These are phyloP conservation scores for Pteria penguin DNA, from an alignment of 2,888 invertebrate genomes.

Conservation along the genomic window DNA sequence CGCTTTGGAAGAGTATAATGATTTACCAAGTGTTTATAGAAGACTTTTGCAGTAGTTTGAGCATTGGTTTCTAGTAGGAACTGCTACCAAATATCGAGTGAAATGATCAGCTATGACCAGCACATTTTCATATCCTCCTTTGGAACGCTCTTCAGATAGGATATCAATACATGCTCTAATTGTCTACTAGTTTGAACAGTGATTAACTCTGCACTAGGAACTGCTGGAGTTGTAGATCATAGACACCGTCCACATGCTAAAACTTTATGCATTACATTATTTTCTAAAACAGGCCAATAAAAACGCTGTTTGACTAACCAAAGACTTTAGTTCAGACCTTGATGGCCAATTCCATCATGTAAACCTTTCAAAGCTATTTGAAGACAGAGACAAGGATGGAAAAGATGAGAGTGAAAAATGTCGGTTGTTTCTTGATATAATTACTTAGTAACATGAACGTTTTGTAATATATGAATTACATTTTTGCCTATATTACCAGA, in stretches of 20 bases:
- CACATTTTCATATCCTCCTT: too few relatives aligned
- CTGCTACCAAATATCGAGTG: slow-evolving; percentile 16
- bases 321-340: slow-evolving; percentile 31
- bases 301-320: slow-evolving; percentile 26
- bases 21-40: too few relatives aligned
- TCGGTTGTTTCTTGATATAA: too few relatives aligned
- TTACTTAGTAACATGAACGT: too few relatives aligned
- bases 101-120: too few relatives aligned
- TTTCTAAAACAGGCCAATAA: slow-evolving; percentile 36
- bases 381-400: too few relatives aligned
- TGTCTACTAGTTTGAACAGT: slow-evolving; percentile 31
- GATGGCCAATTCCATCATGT: slow-evolving; percentile 38
- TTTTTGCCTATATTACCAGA: too few relatives aligned
- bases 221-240: slow-evolving; percentile 5
- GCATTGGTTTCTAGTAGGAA: slow-evolving; percentile 41
- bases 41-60: slow-evolving; percentile 36
- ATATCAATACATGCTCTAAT: slow-evolving; percentile 36
- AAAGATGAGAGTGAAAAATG: too few relatives aligned
- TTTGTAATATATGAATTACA: too few relatives aligned
- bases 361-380: slow-evolving; percentile 26
- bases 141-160: too few relatives aligned
- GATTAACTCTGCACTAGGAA: slow-evolving; percentile 15
- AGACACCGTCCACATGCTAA: slow-evolving; percentile 20
- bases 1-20: slow-evolving; percentile 33
- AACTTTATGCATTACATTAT: background rate